Base-by-base conservation (phyloP, 1,140 invertebrate species). In the Bombus confusus region DNA sequence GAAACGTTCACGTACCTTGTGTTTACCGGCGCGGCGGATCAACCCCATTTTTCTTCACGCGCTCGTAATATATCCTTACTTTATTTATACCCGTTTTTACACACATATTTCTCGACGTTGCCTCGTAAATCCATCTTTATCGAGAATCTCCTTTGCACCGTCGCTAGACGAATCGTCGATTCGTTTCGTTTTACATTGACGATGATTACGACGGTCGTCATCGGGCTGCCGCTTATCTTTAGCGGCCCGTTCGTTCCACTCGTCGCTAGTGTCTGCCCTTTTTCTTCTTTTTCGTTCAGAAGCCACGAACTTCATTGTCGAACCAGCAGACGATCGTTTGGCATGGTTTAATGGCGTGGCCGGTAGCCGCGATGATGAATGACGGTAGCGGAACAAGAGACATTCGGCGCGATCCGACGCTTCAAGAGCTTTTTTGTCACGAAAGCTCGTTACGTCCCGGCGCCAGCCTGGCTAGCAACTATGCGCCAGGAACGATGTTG, bases 361-460 rank as follows among this genome's bases (percentile, higher is more conserved):
- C 69, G 81, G 85, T 81, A 59, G 90, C 59, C 80, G 77, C 90
- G 86, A 93, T 94, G 93, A 94, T 93, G 91, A 93, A 94, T 93
- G 92, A 93, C 87, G 87, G 88, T 81, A 87, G 78, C 85, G 81
- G 83, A 78, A 85, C 68, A 78, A 82, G 85, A 90, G 85, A 90
- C 88, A 90, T 90, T 90, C 88, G 83, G 80, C 85, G 76, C 85
- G 80, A 89, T 87, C 81, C 86, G 77, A 85, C 83, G 90, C 85
- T 91, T 87, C 88, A 87, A 87, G 78, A 86, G 86, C 79, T 91
- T 93, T 93, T 93, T 94, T 92, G 85, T 76, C 72, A 85, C 84
- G 89, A 77, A 83, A 89, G 91, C 92, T 93, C 90, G 93, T 93
- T 94, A 91, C 90, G 92, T 80, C 66, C 75, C 76, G 91, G 91